Percentiles rank a stretch among this genome's conserved stretches.
Evolutionary conservation across 1,140 invertebrate genomes (phyloP).

Genomic region (Aphelenchoides fujianensis): DNA sequence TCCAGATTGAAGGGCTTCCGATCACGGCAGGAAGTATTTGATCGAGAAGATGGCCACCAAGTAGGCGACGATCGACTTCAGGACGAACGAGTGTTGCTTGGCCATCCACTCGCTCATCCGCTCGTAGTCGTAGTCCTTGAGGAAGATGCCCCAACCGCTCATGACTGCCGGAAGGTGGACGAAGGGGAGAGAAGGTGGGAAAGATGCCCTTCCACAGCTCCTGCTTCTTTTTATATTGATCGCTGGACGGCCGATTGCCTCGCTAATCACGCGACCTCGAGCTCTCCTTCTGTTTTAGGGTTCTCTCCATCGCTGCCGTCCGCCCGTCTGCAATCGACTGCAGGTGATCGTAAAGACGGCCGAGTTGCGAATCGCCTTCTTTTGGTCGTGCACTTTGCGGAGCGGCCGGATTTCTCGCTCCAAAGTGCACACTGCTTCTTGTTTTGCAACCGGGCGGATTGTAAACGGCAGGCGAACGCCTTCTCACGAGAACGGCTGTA

Average conservation of each 20-base stretch:
- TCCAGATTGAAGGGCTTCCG: constrained; percentile 9
- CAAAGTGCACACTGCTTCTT: too few species aligned
- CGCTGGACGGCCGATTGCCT: background rate
- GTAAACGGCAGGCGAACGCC: too few species aligned
- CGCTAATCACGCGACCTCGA: background rate
- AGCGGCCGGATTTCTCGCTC: too few species aligned
- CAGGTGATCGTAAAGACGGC: background rate
- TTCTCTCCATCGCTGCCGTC: background rate
- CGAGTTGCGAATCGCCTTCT: background rate
- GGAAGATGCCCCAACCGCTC: background rate
- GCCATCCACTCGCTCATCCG: background rate
- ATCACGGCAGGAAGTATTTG: constrained; percentile 11
- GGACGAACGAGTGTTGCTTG: background rate
- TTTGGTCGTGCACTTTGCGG: background rate
- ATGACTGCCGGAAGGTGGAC: background rate
- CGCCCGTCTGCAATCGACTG: background rate
- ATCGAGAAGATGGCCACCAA: constrained; percentile 5
- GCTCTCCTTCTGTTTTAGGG: background rate
- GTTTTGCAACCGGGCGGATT: too few species aligned
- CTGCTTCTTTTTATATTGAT: background rate
- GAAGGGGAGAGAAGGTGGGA: background rate
- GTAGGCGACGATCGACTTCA: constrained; percentile 9
- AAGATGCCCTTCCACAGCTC: background rate
- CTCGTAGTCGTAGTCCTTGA: constrained; percentile 1
- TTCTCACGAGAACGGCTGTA: too few species aligned